phyloP scores from a whole-genome alignment of 1,140 invertebrate genomes.

The Brachionus angularis region DNA sequence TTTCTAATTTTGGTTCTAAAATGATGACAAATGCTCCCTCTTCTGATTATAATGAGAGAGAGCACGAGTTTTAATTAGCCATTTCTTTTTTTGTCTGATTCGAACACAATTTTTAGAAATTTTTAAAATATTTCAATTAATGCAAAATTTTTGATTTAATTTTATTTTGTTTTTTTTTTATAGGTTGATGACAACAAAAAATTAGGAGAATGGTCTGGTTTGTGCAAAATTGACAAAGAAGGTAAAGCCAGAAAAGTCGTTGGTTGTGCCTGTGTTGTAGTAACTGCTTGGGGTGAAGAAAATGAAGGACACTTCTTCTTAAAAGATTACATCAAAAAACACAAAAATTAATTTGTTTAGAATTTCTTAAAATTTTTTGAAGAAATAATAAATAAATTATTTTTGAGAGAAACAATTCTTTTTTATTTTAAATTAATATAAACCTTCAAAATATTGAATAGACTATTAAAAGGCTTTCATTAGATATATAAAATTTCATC shows the following conservation, averaged over 20 bases:
- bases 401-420: too few species aligned
- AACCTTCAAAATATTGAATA: too few species aligned
- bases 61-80: conserved; percentile 43
- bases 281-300: conserved; percentile 60
- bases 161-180: conserved; percentile 18
- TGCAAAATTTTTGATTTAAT: neutral
- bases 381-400: conserved; percentile 33
- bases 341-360: conserved; percentile 14
- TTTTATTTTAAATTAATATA: too few species aligned
- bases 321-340: conserved; percentile 42
- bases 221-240: conserved; percentile 98
- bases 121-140: neutral
- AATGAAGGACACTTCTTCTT: conserved; percentile 42
- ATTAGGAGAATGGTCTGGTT: conserved; percentile 94
- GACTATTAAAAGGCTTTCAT: too few species aligned
- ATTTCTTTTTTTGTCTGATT: neutral
- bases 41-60: conserved; percentile 42
- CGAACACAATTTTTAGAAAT: neutral
- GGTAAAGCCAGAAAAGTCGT: conserved; percentile 98
- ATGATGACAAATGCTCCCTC: conserved; percentile 45
- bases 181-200: conserved; percentile 95
- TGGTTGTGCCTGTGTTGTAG: conserved; percentile 94
- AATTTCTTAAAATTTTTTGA: conserved; percentile 15
- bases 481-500: too few species aligned
- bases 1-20: neutral